A percentile compares a stretch with the other conserved stretches of the same genome.
phyloP scores from a whole-genome alignment of 2,797 vertebrate genomes.

The Hydrocynus forskahlii region DNA sequence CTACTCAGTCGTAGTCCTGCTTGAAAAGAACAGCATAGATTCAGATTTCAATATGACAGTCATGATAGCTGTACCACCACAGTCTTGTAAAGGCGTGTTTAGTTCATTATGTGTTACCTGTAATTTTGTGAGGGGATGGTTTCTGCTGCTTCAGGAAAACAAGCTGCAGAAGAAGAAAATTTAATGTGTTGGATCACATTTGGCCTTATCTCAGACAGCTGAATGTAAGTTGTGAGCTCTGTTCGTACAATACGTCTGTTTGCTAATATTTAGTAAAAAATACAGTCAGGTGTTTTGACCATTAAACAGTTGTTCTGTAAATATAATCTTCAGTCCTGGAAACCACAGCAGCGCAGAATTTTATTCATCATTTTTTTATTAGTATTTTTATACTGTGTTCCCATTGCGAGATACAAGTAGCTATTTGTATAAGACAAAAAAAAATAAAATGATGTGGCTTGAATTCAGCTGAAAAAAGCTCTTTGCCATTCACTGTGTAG shows the following conservation, averaged over 20 bases:
- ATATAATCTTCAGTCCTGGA: neutral
- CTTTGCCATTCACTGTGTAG: neutral
- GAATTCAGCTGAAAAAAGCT: neutral
- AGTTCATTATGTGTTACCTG: constrained; percentile 68
- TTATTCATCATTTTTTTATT: neutral
- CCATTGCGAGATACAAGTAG: neutral
- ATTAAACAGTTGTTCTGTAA: no score
- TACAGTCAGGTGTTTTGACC: neutral
- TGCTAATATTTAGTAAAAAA: neutral
- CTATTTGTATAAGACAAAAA: neutral
- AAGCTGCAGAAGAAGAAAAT: constrained; percentile 69
- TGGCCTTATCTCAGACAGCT: neutral
- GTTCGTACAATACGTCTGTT: neutral
- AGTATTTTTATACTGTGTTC: neutral
- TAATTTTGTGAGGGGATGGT: constrained; percentile 42
- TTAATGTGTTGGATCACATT: neutral
- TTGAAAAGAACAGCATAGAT: constrained; percentile 15
- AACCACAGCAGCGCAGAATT: neutral
- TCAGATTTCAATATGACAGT: neutral
- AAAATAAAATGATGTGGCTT: neutral
- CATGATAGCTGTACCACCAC: neutral
- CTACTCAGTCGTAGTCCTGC: constrained; percentile 32
- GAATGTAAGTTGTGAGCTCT: neutral
- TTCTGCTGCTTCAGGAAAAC: constrained; percentile 73
- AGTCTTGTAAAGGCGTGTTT: neutral